Evolutionary conservation across 2,888 invertebrate species (phyloP).

Genomic region (Pristionchus maxplancki): DNA sequence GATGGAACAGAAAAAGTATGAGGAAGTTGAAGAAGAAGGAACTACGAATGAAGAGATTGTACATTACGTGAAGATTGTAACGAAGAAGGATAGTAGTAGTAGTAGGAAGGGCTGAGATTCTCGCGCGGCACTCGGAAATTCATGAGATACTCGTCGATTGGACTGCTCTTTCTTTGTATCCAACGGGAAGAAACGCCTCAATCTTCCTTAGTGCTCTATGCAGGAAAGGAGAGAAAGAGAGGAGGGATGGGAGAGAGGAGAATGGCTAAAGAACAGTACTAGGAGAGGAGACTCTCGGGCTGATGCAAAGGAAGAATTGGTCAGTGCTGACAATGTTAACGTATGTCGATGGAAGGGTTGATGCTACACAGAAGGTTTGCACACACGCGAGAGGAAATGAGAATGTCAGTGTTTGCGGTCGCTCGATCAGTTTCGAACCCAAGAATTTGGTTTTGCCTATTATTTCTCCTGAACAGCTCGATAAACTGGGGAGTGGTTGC

Average conservation of each 20-base stretch:
- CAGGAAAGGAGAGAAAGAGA: not conserved
- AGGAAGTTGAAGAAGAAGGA: not conserved
- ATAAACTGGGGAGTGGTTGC: not conserved
- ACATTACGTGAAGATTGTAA: not conserved
- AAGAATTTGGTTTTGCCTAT: too few species aligned
- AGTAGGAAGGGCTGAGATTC: not conserved
- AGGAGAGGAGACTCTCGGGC: not conserved
- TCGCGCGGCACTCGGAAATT: not conserved
- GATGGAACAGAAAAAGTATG: not conserved
- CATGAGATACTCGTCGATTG: constrained; percentile 8
- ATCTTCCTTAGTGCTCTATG: constrained; percentile 5
- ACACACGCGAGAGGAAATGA: not conserved
- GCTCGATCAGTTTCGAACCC: not conserved
- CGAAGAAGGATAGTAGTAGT: not conserved
- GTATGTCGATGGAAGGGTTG: too few species aligned
- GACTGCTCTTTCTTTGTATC: not conserved
- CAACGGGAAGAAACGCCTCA: not conserved
- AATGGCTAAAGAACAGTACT: not conserved
- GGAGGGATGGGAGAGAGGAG: not conserved
- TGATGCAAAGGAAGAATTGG: not conserved
- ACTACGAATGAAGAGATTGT: not conserved
- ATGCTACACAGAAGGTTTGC: not conserved
- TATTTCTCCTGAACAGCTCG: too few species aligned
- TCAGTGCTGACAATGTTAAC: too few species aligned
- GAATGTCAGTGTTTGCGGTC: not conserved